These are phyloP conservation scores for Cynodonichthys magdalenae DNA, from an alignment of 2,797 vertebrate genomes.

Conservation along the genomic window DNA sequence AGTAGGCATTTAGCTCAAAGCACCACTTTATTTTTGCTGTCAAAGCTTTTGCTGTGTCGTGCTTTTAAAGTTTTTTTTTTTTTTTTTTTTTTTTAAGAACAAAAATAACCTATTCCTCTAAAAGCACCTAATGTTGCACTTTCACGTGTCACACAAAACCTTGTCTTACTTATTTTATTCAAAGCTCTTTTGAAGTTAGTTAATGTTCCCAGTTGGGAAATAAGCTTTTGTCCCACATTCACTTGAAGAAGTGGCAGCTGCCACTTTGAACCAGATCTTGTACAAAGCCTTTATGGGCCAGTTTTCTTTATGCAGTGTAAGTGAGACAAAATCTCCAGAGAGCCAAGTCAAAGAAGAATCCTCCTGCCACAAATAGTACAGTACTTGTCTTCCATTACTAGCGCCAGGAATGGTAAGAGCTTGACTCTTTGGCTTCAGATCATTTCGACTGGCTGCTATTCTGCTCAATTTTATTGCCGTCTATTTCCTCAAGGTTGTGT, in stretches of 20 bases:
- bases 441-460: slow-evolving; percentile 7
- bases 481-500: slow-evolving; percentile 2
- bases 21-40: background rate
- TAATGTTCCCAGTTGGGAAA: slow-evolving; percentile 13
- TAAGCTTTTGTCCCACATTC: slow-evolving; percentile 2
- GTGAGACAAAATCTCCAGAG: slow-evolving; percentile 5
- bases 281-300: slow-evolving; percentile 1
- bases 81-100: background rate
- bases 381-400: slow-evolving; percentile 6
- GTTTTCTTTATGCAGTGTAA: slow-evolving; percentile 3
- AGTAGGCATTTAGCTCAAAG: background rate
- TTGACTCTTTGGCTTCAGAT: slow-evolving; percentile 19
- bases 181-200: slow-evolving; percentile 8
- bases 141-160: background rate
- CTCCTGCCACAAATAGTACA: background rate
- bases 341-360: background rate
- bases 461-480: slow-evolving; percentile 13
- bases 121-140: background rate
- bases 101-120: background rate
- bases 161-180: background rate
- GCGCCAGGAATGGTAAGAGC: slow-evolving; percentile 8
- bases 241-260: slow-evolving; percentile 5
- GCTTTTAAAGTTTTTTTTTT: too few species aligned
- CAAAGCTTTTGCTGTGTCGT: too few species aligned
- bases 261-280: background rate